Base-by-base conservation (phyloP, 2,113 vertebrate species). In the Leucopsar rothschildi region DNA sequence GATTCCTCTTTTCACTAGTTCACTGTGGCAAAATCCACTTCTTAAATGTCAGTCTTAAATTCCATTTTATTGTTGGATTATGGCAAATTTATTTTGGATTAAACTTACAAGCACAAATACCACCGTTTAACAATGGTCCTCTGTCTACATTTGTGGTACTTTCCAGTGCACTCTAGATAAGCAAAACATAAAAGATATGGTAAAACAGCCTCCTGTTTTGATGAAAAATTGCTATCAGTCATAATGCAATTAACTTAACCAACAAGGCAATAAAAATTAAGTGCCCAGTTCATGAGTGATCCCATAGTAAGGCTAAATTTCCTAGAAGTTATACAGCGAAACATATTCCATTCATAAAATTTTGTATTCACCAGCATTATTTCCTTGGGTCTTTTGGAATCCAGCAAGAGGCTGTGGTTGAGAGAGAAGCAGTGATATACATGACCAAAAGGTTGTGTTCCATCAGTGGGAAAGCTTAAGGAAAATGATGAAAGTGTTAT, bases 201-300 rank as follows among this genome's bases (percentile, higher is more conserved):
- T 75, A 88, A 88, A 92, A 28, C 29, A 71, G 9, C 50, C 33
- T 89, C 53, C 65, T 89, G 57, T 76, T 96, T 95, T 85, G 87
- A 64, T 89, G 69, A 87, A 94, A 93, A 87, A 68, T 85, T 90
- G 40, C 69, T 82, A 53, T 49, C 33, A 79, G 52, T 92, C 86
- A 47, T 70, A 92, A 72, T 2, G 5, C 57, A 81, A 92, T 91
- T 90, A 87, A 85, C 37, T 83, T 79, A 94, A 83, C 55, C 59
- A 94, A 81, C 50, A 86, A 88, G 52, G 79, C 52, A 93, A 86
- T 90, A 92, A 94, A 93, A 96, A 93, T 90, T 83, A 77, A 81
- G 64, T 47, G 17, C 52, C 31, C 56, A 47, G 27, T 68, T 92
- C 28, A 28, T 55, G 64, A 90, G 55, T 39, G 71, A 88, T 80